A percentile compares a stretch with the other conserved stretches of the same genome.
phyloP scores from a whole-genome alignment of 1,140 invertebrate genomes.

The Andricus grossulariae region DNA sequence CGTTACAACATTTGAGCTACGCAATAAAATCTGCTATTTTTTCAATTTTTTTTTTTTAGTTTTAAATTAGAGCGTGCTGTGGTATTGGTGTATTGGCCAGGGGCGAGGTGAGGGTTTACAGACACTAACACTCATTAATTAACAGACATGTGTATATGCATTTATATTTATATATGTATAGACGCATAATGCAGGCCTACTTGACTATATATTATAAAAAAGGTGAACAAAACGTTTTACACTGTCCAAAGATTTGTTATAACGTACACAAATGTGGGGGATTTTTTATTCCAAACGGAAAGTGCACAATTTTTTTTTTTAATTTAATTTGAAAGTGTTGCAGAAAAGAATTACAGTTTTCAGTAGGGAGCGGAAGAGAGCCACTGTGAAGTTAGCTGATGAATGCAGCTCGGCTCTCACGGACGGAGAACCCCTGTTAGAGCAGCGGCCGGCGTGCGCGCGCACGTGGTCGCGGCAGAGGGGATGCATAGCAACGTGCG shows the following conservation, averaged over 20 bases:
- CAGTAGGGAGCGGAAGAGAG: no score
- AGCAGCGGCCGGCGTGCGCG: no score
- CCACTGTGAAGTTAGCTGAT: no score
- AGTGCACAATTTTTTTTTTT: slow-evolving; percentile 5
- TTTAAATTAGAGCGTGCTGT: slow-evolving; percentile 34
- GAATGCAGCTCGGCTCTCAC: no score
- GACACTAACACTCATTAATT: slow-evolving; percentile 43
- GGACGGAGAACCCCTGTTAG: no score
- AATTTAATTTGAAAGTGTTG: background rate
- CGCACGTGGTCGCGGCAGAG: no score
- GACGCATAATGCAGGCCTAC: slow-evolving; percentile 63
- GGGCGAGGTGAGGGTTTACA: slow-evolving; percentile 36
- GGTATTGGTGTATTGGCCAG: slow-evolving; percentile 44
- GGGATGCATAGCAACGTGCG: no score
- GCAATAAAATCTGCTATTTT: background rate
- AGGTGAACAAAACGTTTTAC: slow-evolving; percentile 3
- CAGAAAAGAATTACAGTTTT: slow-evolving; percentile 26
- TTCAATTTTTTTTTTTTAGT: background rate
- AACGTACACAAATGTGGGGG: slow-evolving; percentile 38
- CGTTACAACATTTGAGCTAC: background rate
- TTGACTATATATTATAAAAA: slow-evolving; percentile 49
- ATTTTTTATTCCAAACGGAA: slow-evolving; percentile 13
- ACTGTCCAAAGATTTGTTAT: background rate
- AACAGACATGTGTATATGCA: slow-evolving; percentile 43
- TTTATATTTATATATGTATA: slow-evolving; percentile 48